Evolutionary conservation across 1,140 invertebrate species (phyloP).

Genomic region (Procambarus virginalis): DNA sequence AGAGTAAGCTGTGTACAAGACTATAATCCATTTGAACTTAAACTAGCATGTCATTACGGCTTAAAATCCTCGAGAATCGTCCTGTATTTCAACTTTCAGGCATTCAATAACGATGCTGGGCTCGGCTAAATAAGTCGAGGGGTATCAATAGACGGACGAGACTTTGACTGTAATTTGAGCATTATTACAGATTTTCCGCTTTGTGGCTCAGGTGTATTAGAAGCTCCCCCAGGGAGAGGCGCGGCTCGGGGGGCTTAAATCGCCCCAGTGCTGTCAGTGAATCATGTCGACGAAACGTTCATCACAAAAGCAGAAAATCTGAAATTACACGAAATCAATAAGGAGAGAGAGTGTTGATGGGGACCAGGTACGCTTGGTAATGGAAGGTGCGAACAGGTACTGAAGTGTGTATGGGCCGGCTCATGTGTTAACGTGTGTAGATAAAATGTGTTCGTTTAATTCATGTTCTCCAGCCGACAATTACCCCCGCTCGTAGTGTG

Average conservation of each 20-base stretch:
- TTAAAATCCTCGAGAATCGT: not conserved
- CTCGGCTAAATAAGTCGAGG: not conserved
- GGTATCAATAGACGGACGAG: not conserved
- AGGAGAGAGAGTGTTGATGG: not conserved
- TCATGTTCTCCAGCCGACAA: not conserved
- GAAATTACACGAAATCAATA: slow-evolving; percentile 13
- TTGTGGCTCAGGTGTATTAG: not conserved
- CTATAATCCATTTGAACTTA: not conserved
- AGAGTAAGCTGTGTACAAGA: no score
- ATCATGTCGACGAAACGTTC: not conserved
- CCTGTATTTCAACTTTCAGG: not conserved
- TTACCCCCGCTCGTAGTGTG: not conserved
- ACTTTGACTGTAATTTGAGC: not conserved
- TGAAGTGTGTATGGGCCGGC: not conserved
- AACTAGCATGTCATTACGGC: not conserved
- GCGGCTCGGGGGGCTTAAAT: not conserved
- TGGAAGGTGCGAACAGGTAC: not conserved
- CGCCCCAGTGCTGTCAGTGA: not conserved
- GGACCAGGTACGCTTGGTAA: not conserved
- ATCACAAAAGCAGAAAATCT: not conserved
- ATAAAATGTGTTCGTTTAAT: not conserved
- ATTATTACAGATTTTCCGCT: slow-evolving; percentile 11
- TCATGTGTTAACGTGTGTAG: not conserved
- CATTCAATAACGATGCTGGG: not conserved
- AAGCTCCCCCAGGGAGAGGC: not conserved